Conservation (phyloP, 2,797 vertebrate species). For the Sebastes hopkinsi region DNA sequence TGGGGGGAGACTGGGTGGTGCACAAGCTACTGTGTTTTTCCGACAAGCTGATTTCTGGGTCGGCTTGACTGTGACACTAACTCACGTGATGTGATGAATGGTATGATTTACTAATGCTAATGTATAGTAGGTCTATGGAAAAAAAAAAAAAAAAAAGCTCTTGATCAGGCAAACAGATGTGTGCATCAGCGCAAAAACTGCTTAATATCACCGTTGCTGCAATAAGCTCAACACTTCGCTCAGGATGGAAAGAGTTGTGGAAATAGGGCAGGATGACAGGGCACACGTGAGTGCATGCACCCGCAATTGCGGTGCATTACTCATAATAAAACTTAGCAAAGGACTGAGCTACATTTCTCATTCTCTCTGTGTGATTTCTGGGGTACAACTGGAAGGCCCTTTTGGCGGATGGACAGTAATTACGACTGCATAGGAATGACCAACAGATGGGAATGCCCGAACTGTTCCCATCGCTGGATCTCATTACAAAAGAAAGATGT, state of each 20-base stretch:
- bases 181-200: constrained; percentile 72
- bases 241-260: constrained; percentile 77
- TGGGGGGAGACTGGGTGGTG: constrained; percentile 12
- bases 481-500: constrained; percentile 65
- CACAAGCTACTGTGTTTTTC: constrained; percentile 70
- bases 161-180: constrained; percentile 83
- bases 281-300: constrained; percentile 57
- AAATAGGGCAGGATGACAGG: constrained; percentile 67
- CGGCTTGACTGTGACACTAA: constrained; percentile 39
- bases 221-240: constrained; percentile 75
- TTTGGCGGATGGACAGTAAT: constrained; percentile 46
- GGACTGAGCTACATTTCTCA: constrained; percentile 40
- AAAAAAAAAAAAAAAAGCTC: constrained; percentile 42
- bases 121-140: constrained; percentile 60
- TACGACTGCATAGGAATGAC: constrained; percentile 49
- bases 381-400: constrained; percentile 35
- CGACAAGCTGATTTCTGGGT: constrained; percentile 50
- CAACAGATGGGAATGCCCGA: constrained; percentile 74
- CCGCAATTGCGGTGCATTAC: constrained; percentile 26
- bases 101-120: constrained; percentile 64
- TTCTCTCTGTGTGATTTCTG: constrained; percentile 44
- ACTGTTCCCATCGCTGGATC: constrained; percentile 62
- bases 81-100: constrained; percentile 62
- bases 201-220: constrained; percentile 76
- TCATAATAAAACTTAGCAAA: constrained; percentile 20